A percentile compares a stretch with the other conserved stretches of the same genome.
These are phyloP conservation scores for Oplegnathus fasciatus DNA, from an alignment of 2,113 vertebrate species.

Conservation along the genomic window DNA sequence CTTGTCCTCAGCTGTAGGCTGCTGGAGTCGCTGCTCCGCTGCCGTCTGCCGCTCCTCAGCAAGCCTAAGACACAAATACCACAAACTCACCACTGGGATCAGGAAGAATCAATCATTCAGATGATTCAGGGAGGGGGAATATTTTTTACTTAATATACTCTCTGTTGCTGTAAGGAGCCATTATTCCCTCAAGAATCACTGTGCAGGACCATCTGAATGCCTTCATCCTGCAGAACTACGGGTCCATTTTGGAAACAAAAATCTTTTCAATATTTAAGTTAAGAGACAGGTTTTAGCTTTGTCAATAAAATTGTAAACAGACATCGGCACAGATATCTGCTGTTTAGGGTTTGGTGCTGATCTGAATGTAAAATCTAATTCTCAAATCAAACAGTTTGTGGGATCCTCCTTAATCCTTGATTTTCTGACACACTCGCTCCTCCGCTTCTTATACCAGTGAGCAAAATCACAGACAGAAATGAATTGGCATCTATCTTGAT, in stretches of 20 bases:
- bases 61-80: constrained; percentile 81
- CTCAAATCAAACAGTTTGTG: background rate
- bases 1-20: constrained; percentile 54
- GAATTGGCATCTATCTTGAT: too few species aligned
- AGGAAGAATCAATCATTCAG: background rate
- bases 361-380: background rate
- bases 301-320: background rate
- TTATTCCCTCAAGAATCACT: background rate
- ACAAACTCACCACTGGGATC: background rate
- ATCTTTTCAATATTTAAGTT: background rate
- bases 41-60: constrained; percentile 87
- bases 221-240: background rate
- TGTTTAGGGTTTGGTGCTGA: background rate
- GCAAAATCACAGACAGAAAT: background rate
- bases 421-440: background rate
- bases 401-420: background rate
- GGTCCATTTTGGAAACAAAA: background rate
- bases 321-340: too few species aligned
- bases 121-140: background rate
- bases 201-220: background rate
- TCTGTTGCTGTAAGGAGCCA: background rate
- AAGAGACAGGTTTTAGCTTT: background rate
- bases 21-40: constrained; percentile 72
- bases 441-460: background rate
- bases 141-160: background rate